phyloP scores from a whole-genome alignment of 64 coral and sea anemone genomes.

The Trachythela sp. region DNA sequence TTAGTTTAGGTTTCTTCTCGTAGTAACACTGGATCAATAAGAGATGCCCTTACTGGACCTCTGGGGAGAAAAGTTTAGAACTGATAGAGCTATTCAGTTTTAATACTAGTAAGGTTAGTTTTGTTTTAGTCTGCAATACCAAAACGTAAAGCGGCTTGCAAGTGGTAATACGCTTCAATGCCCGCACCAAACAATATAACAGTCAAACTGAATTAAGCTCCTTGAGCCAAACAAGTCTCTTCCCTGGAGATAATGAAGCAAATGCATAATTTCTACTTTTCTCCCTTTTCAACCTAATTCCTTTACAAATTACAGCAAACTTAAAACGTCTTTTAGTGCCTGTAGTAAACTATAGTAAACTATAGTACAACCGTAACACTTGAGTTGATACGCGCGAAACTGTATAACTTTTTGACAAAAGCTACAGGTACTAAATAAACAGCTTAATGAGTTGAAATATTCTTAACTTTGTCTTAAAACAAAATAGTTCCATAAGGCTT shows the following conservation, averaged over 20 bases:
- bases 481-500: background rate
- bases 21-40: too few relatives aligned
- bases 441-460: background rate
- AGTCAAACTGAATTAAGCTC: background rate
- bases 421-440: background rate
- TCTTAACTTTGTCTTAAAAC: background rate
- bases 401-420: background rate
- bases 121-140: background rate
- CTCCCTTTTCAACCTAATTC: too few relatives aligned
- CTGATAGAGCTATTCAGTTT: too few relatives aligned
- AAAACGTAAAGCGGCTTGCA: background rate
- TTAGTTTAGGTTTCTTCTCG: too few relatives aligned
- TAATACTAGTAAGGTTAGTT: too few relatives aligned
- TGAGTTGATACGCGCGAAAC: background rate
- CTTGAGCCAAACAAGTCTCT: background rate
- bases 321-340: background rate
- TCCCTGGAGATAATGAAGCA: too few relatives aligned
- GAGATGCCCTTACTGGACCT: too few relatives aligned
- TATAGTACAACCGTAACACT: background rate
- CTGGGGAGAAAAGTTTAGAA: too few relatives aligned
- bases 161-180: background rate
- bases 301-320: background rate
- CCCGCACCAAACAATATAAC: background rate
- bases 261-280: too few relatives aligned
- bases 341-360: background rate